phyloP scores from a whole-genome alignment of 2,797 vertebrate genomes.

The Podargus strigoides region DNA sequence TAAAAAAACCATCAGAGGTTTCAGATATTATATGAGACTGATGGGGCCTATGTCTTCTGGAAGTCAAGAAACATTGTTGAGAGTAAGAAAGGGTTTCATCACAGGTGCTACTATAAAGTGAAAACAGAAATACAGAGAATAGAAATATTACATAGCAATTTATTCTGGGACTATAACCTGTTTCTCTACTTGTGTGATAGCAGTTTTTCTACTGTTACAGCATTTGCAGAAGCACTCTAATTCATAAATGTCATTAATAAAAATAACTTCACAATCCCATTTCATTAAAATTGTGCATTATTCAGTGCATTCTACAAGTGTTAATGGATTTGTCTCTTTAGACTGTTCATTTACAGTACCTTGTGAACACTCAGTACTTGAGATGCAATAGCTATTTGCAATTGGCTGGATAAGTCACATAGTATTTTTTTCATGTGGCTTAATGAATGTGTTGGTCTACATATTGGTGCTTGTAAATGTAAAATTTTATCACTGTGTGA shows the following conservation, averaged over 20 bases:
- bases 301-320: not conserved
- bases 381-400: not conserved
- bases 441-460: not conserved
- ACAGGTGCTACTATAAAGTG: not conserved
- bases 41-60: not conserved
- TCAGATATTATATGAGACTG: not conserved
- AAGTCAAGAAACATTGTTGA: not conserved
- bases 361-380: not conserved
- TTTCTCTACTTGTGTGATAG: not conserved
- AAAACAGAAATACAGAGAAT: not conserved
- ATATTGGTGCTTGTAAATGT: not conserved
- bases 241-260: slow-evolving; percentile 31
- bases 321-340: slow-evolving; percentile 28
- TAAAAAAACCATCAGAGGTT: not conserved
- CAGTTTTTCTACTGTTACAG: not conserved
- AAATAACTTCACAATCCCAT: not conserved
- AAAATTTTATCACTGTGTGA: not conserved
- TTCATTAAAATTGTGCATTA: slow-evolving; percentile 24
- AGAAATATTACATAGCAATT: not conserved
- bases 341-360: not conserved
- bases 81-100: not conserved
- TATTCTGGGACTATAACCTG: not conserved
- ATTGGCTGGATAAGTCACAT: not conserved
- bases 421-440: not conserved
- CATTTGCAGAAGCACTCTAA: not conserved